A percentile compares a stretch with the other conserved stretches of the same genome.
Conservation (phyloP, 1,140 invertebrate genomes). For the Bombus balteatus region DNA sequence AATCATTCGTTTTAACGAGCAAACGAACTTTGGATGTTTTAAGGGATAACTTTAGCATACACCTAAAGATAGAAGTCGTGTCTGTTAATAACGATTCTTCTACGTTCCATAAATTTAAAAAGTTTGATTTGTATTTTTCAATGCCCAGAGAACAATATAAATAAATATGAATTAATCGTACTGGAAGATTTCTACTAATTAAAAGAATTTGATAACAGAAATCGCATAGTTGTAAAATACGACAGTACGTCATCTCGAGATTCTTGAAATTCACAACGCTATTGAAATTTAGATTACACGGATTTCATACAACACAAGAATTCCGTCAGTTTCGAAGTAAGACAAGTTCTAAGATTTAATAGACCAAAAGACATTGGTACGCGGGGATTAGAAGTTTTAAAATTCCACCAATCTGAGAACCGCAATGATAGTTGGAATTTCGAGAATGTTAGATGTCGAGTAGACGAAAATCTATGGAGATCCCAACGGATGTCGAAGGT, state of each 20-base stretch:
- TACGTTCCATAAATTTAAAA: too few species aligned
- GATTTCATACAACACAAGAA: not conserved
- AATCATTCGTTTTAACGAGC: not conserved
- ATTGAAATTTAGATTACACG: not conserved
- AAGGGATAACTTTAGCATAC: too few species aligned
- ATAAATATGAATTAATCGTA: too few species aligned
- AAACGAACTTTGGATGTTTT: not conserved
- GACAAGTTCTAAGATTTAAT: not conserved
- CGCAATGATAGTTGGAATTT: not conserved
- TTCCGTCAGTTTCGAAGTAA: not conserved
- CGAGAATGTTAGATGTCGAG: not conserved
- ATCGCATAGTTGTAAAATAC: not conserved
- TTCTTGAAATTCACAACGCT: not conserved
- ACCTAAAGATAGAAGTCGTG: too few species aligned
- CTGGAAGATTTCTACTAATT: too few species aligned
- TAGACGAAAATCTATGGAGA: not conserved
- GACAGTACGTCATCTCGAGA: not conserved
- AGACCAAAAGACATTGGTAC: not conserved
- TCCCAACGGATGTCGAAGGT: constrained; percentile 6
- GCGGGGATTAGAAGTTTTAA: not conserved
- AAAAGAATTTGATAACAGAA: not conserved
- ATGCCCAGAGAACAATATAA: too few species aligned
- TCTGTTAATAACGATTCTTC: too few species aligned
- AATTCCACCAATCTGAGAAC: not conserved
- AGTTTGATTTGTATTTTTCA: too few species aligned